phyloP scores from a whole-genome alignment of 2,888 invertebrate genomes.

The Caenorhabditis wallacei region DNA sequence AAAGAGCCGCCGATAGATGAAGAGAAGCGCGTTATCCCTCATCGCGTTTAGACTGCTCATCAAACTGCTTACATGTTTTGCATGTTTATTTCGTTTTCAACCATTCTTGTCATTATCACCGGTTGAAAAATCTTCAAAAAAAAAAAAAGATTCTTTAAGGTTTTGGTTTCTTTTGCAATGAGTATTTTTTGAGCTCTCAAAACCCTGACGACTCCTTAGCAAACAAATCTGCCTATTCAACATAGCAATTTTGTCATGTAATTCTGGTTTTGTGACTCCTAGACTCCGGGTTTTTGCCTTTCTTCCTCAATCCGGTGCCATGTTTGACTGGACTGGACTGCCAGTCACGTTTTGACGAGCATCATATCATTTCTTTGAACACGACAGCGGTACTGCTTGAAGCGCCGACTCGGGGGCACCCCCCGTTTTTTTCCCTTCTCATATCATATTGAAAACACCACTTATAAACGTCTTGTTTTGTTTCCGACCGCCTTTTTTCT shows the following conservation, averaged over 20 bases:
- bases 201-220: slow-evolving; percentile 16
- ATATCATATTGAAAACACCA: slow-evolving; percentile 44
- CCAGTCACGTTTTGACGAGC: slow-evolving; percentile 61
- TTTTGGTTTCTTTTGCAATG: slow-evolving; percentile 6
- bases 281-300: slow-evolving; percentile 19
- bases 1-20: slow-evolving; percentile 64
- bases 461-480: slow-evolving; percentile 60
- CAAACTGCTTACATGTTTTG: slow-evolving; percentile 48
- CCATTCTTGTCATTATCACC: slow-evolving; percentile 37
- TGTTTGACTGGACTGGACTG: slow-evolving; percentile 56
- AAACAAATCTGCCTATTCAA: slow-evolving; percentile 56
- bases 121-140: neutral
- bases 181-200: neutral
- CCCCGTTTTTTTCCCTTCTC: slow-evolving; percentile 36
- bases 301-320: slow-evolving; percentile 21
- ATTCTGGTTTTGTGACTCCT: slow-evolving; percentile 54
- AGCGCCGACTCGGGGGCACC: slow-evolving; percentile 4
- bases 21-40: slow-evolving; percentile 59
- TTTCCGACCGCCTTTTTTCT: slow-evolving; percentile 49
- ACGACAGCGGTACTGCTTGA: slow-evolving; percentile 44
- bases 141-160: neutral
- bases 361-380: slow-evolving; percentile 63
- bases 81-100: slow-evolving; percentile 44
- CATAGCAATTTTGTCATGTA: slow-evolving; percentile 62
- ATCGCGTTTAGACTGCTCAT: slow-evolving; percentile 56